Conservation (phyloP, 2,797 vertebrate species). For the Aldrovandia affinis region DNA sequence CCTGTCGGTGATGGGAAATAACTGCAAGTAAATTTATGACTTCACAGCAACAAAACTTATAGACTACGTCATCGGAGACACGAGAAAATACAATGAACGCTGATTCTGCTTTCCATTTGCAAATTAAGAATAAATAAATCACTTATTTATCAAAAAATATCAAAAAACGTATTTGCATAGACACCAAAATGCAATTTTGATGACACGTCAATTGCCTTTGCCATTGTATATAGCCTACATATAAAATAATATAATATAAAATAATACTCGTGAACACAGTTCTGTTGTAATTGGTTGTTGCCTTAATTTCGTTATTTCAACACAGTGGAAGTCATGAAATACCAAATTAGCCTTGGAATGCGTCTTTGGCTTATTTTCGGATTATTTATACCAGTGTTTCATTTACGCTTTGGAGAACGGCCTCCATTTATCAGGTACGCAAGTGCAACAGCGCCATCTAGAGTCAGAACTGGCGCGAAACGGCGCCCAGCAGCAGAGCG, state of each 20-base stretch:
- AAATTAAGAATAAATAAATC: neutral
- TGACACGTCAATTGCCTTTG: neutral
- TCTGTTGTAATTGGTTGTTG: conserved; percentile 33
- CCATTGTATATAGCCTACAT: too few species aligned
- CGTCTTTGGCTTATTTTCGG: neutral
- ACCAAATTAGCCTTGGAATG: conserved; percentile 14
- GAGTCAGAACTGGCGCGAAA: conserved; percentile 33
- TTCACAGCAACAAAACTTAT: conserved; percentile 33
- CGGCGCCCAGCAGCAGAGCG: neutral
- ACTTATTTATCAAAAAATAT: too few species aligned
- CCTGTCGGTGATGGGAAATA: conserved; percentile 50
- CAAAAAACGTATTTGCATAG: too few species aligned
- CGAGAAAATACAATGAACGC: neutral
- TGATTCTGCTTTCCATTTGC: neutral
- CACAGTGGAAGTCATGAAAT: neutral
- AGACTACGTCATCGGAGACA: neutral
- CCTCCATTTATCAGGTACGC: conserved; percentile 17
- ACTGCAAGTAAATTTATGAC: conserved; percentile 58
- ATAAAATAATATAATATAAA: too few species aligned
- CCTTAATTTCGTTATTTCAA: neutral
- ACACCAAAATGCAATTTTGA: conserved; percentile 39
- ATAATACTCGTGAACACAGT: conserved; percentile 16
- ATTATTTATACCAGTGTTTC: neutral
- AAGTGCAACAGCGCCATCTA: conserved; percentile 66
- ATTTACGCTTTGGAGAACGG: conserved; percentile 18